Evolutionary conservation across 2,797 vertebrate genomes (phyloP), one percentile per base, ranked within the genome.

Genomic region (Okamejei kenojei): DNA sequence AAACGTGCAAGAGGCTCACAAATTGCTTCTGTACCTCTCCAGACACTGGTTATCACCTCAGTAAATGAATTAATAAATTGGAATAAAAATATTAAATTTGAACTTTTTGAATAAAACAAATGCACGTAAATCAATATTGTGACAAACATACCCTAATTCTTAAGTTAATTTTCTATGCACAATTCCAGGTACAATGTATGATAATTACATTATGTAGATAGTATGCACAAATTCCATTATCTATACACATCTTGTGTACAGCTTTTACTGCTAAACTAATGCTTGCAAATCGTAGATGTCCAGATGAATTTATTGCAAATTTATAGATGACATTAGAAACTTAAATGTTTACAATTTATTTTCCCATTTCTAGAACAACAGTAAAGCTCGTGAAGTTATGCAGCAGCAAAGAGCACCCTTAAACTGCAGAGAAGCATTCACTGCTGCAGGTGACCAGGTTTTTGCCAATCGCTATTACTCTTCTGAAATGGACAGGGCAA

Each of bases 391-490:
- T 82, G 94, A 94, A 93, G 93, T 96, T 93, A 96, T 96, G 96
- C 96, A 95, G 94, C 94, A 93, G 5, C 94, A 94, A 58, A 94
- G 84, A 26, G 95, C 96, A 0, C 96, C 96, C 5, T 94, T 92
- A 93, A 96, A 96, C 94, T 96, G 96, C 90, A 94, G 95, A 0
- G 96, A 96, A 93, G 96, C 95, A 23, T 96, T 96, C 93, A 96
- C 96, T 15, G 93, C 93, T 3, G 96, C 96, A 10, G 96, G 96
- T 58, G 96, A 96, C 94, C 96, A 97, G 93, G 95, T 96, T n/a
- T 96, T 93, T 91, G 93, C 94, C 26, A 96, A 96, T 94, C 95
- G 96, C 0, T 96, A 95, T 93, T 96, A 96, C 93, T 95, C 96
- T 13, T 95, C 95, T 1, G 95, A 96, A 63, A 94, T 93, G 94